Base-by-base conservation (phyloP, 2,797 vertebrate species). In the Centroberyx gerrardi region DNA sequence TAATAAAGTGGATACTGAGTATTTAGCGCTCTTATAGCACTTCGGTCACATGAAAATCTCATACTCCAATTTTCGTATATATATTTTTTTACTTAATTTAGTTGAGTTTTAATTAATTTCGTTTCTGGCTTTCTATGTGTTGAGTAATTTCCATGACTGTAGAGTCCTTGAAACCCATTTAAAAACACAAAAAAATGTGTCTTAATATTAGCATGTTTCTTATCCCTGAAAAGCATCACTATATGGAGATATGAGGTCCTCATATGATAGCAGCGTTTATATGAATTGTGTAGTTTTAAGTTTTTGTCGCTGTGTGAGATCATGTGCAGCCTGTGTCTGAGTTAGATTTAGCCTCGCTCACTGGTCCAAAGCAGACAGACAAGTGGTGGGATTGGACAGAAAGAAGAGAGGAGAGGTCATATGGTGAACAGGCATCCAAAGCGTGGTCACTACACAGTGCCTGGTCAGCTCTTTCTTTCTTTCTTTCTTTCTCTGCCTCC, bases 381-480 rank as follows among this genome's bases (percentile, higher is more conserved):
- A 66, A 72, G 48, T 38, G 36, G 67, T 74, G 18, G 51, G 65
- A 85, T 62, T 27, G 15, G 49, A 76, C 33, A 29, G 64, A 28
- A 54, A 61, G 8, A 74, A 66, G 31, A 69, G 48, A 74, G 64
- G 22, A 72, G 58, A 71, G 69, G 64, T 74, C 69, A 78, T 66
- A 62, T 68, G 53, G 63, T 78, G 70, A 81, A 64, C 74, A 74
- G 71, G 65, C 40, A 79, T 82, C 59, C 33, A 62, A 78, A 76
- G 62, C 74, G 80, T 74, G 76, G 79, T 82, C 46, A 74, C 48
- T 52, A 15, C 62, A 86, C 60, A 85, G 71, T 78, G 87, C 70
- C 38, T 52, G 53, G 61, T 91, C 88, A 89, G 84, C 87, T 12
- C 22, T 82, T 87, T 74, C 62, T 65, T 68, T 72, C 77, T 59